phyloP scores from a whole-genome alignment of 2,888 invertebrate genomes.

The Leucophora obtusa region DNA sequence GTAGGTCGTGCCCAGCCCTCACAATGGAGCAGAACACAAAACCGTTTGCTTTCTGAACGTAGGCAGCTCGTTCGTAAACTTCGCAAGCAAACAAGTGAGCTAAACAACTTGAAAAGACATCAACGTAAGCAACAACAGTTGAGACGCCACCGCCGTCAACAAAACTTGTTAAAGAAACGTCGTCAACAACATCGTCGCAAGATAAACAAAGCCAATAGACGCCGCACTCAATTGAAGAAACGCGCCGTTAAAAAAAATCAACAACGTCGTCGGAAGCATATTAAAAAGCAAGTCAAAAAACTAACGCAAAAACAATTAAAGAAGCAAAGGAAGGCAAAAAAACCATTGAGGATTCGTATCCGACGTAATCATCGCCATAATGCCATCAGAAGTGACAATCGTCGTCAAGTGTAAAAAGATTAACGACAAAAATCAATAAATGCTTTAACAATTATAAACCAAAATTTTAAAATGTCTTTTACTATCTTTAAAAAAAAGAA shows the following conservation, averaged over 20 bases:
- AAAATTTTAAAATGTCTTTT: too few species aligned
- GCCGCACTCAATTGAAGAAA: background rate
- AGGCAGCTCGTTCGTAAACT: background rate
- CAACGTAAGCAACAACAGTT: slow-evolving; percentile 35
- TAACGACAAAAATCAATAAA: background rate
- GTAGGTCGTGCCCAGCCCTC: slow-evolving; percentile 49
- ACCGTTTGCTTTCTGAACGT: background rate
- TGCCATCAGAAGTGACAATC: background rate
- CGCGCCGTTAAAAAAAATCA: background rate
- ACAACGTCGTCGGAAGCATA: background rate
- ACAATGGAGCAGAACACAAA: slow-evolving; percentile 36
- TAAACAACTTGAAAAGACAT: background rate
- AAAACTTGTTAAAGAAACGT: slow-evolving; percentile 11
- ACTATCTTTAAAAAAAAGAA: too few species aligned
- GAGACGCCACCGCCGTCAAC: slow-evolving; percentile 15
- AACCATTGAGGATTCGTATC: background rate
- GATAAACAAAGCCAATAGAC: background rate
- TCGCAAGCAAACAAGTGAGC: background rate
- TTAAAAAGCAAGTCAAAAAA: background rate
- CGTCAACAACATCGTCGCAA: slow-evolving; percentile 13
- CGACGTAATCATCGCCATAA: slow-evolving; percentile 16
- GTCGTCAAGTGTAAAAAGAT: background rate
- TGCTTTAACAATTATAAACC: background rate
- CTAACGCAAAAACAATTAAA: too few species aligned
- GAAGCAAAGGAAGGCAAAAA: background rate